Percentiles rank a stretch among this genome's conserved stretches.
phyloP scores from a whole-genome alignment of 2,888 invertebrate genomes.

The Keiferia lycopersicella region DNA sequence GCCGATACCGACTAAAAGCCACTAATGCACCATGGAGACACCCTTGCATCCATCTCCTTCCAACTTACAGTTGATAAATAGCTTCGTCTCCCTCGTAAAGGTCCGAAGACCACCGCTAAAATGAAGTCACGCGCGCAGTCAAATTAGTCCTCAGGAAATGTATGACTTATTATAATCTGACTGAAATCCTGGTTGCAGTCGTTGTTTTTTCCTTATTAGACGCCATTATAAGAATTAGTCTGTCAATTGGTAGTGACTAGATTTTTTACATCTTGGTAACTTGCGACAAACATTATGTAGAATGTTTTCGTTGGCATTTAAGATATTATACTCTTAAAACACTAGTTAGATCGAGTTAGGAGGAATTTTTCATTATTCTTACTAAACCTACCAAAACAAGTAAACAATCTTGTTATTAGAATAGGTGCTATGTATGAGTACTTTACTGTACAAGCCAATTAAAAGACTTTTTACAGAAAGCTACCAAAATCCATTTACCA shows the following conservation, averaged over 20 bases:
- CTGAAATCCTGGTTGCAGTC: slow-evolving; percentile 10
- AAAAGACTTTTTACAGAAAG: background rate
- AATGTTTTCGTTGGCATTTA: too few species aligned
- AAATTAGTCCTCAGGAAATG: slow-evolving; percentile 51
- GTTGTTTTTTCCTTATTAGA: background rate
- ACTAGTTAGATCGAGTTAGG: too few species aligned
- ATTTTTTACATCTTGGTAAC: slow-evolving; percentile 6
- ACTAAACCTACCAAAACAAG: too few species aligned
- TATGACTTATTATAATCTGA: slow-evolving; percentile 24
- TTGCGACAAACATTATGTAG: too few species aligned
- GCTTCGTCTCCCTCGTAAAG: slow-evolving; percentile 47
- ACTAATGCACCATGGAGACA: slow-evolving; percentile 62
- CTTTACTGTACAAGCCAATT: too few species aligned
- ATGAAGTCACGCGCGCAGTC: slow-evolving; percentile 63
- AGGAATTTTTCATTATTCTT: too few species aligned
- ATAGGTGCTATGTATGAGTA: background rate
- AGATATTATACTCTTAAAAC: too few species aligned
- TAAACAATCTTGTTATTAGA: background rate
- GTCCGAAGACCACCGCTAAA: slow-evolving; percentile 50
- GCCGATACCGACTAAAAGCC: slow-evolving; percentile 66
- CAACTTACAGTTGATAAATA: slow-evolving; percentile 29
- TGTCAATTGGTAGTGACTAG: background rate
- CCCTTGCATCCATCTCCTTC: slow-evolving; percentile 45
- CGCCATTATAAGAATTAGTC: background rate
- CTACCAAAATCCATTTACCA: background rate